Percentiles rank a stretch among this genome's conserved stretches.
Evolutionary conservation across 1,140 invertebrate species (phyloP).

Genomic region (Papilio machaon): DNA sequence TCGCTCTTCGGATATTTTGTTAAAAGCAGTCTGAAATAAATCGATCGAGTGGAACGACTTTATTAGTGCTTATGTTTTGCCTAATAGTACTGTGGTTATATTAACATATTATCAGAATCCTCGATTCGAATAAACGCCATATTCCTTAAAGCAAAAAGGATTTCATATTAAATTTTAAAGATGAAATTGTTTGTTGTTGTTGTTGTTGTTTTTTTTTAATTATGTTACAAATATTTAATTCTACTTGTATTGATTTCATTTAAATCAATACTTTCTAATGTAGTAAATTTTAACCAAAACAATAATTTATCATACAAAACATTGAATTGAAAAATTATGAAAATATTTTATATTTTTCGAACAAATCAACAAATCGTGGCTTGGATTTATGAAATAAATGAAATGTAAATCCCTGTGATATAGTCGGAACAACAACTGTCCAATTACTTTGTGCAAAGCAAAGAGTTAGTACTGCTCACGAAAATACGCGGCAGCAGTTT

Average conservation of each 20-base stretch:
- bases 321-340: background rate
- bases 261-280: too few relatives aligned
- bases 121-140: background rate
- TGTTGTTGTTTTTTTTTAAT: too few relatives aligned
- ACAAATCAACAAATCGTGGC: background rate
- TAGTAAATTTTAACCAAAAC: background rate
- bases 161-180: too few relatives aligned
- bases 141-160: too few relatives aligned
- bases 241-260: too few relatives aligned
- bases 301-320: background rate
- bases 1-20: constrained; percentile 5
- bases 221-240: too few relatives aligned
- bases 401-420: background rate
- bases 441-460: constrained; percentile 17
- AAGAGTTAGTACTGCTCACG: constrained; percentile 14
- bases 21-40: constrained; percentile 23
- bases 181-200: too few relatives aligned
- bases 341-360: background rate
- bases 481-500: constrained; percentile 1
- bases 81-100: background rate
- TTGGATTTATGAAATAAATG: constrained; percentile 18
- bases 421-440: constrained; percentile 2
- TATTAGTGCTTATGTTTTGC: background rate
- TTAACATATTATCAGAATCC: background rate
- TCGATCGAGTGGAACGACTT: background rate